Conservation (phyloP, 2,113 vertebrate genomes). For the Verasper variegatus region DNA sequence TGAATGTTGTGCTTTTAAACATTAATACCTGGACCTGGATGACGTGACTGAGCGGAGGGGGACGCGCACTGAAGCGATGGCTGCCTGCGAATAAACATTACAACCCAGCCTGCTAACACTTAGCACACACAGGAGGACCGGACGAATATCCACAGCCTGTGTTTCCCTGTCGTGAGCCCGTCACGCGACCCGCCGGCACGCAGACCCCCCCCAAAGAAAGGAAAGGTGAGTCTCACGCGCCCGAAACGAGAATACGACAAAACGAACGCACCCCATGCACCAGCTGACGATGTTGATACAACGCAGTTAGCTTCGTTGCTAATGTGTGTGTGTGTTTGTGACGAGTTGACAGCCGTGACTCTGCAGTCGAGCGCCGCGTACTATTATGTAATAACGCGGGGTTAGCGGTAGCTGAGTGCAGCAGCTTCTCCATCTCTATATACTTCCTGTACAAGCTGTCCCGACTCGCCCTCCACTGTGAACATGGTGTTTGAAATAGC, state of each 20-base stretch:
- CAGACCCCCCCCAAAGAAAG: neutral
- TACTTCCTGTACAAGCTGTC: neutral
- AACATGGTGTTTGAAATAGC: neutral
- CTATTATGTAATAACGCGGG: conserved; percentile 64
- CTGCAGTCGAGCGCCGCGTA: conserved; percentile 35
- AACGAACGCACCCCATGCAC: neutral
- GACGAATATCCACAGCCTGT: neutral
- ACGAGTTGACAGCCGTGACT: conserved; percentile 28
- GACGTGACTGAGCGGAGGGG: conserved; percentile 1
- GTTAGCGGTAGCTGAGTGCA: neutral
- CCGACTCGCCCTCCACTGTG: neutral
- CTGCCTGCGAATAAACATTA: conserved; percentile 11
- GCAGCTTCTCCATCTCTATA: conserved; percentile 7
- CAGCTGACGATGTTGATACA: neutral
- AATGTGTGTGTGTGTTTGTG: conserved; percentile 6
- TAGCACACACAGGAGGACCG: conserved; percentile 43
- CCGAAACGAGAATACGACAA: neutral
- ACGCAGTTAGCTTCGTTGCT: conserved; percentile 43
- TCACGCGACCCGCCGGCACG: neutral
- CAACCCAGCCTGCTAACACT: conserved; percentile 48
- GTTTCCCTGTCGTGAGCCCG: conserved; percentile 4
- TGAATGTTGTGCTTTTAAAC: neutral
- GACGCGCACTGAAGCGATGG: neutral
- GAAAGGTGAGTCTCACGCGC: conserved; percentile 42
- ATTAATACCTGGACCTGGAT: neutral